phyloP scores from a whole-genome alignment of 2,888 invertebrate species.

The Baronia brevicornis region DNA sequence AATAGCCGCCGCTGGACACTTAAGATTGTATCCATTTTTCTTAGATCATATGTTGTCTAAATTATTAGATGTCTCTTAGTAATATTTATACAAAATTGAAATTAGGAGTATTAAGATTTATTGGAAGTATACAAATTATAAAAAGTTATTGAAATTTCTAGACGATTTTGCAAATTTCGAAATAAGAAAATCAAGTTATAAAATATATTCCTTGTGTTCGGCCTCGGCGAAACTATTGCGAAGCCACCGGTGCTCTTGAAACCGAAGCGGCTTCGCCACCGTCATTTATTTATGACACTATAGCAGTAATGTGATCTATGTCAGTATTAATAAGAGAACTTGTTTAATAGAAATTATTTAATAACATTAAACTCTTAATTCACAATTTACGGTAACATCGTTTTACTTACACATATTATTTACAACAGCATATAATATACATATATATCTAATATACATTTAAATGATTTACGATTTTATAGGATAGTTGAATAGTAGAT shows the following conservation, averaged over 20 bases:
- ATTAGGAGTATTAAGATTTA: no score
- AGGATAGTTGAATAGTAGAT: constrained; percentile 3
- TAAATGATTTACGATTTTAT: constrained; percentile 17
- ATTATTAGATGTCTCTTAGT: not conserved
- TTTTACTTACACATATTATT: constrained; percentile 74
- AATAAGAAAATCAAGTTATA: no score
- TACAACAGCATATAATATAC: constrained; percentile 66
- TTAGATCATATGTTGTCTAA: no score
- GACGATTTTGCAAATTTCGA: no score
- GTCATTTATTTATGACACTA: constrained; percentile 11
- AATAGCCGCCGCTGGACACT: constrained; percentile 22
- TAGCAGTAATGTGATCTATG: constrained; percentile 60
- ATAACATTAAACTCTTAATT: constrained; percentile 76
- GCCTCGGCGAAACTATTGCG: not conserved
- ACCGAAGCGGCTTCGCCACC: not conserved
- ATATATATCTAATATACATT: constrained; percentile 43
- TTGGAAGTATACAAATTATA: no score
- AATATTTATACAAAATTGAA: no score
- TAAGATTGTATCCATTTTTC: no score
- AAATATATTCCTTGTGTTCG: no score
- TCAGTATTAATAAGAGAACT: constrained; percentile 69
- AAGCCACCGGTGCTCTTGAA: not conserved
- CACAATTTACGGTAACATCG: constrained; percentile 76
- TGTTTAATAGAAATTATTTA: constrained; percentile 73
- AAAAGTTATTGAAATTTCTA: no score